A percentile compares a stretch with the other conserved stretches of the same genome.
phyloP scores from a whole-genome alignment of 2,113 vertebrate species.

The Alaudala cheleensis region DNA sequence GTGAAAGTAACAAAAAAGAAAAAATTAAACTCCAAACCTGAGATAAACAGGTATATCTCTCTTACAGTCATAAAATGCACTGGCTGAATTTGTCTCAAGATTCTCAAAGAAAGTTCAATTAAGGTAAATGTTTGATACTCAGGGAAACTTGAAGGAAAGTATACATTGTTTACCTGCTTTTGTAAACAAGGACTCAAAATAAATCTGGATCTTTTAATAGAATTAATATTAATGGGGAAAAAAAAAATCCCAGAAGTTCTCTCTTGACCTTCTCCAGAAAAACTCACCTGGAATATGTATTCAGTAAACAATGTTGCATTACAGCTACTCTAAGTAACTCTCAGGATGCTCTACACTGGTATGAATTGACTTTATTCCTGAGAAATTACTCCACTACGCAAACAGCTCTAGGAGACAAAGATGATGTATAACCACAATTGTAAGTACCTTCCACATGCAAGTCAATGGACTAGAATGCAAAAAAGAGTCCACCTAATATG shows the following conservation, averaged over 20 bases:
- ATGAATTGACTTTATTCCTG: not conserved
- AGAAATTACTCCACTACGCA: not conserved
- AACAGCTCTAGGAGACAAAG: not conserved
- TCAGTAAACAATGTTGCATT: not conserved
- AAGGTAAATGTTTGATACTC: not conserved
- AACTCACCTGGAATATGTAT: not conserved
- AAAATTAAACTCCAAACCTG: not conserved
- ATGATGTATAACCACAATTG: not conserved
- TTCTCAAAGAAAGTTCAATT: not conserved
- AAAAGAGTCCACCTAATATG: not conserved
- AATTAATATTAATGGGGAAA: not conserved
- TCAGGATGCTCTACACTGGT: not conserved
- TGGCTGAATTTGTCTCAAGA: not conserved
- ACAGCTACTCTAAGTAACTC: not conserved
- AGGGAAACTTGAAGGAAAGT: not conserved
- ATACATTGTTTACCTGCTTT: not conserved
- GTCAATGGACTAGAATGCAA: not conserved
- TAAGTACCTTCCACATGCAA: not conserved
- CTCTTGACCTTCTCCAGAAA: not conserved
- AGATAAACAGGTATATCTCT: not conserved
- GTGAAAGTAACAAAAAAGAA: not conserved
- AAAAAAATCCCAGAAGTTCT: not conserved
- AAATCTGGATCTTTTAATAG: not conserved
- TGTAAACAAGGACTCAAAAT: not conserved
- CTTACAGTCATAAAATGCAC: not conserved